phyloP scores from a whole-genome alignment of 2,797 vertebrate genomes.

The Pteronotus mesoamericanus region DNA sequence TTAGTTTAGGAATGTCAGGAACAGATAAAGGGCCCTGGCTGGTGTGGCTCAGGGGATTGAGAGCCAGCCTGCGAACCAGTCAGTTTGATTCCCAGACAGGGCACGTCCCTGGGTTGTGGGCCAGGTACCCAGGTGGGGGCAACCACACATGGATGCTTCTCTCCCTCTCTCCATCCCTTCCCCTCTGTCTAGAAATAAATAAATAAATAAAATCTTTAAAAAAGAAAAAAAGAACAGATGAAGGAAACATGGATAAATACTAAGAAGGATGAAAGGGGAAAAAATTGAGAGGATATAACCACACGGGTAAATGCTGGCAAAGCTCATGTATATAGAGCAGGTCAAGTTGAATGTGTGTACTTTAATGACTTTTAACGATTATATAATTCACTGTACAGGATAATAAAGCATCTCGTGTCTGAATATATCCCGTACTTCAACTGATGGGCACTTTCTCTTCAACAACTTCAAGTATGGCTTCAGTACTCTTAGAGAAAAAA shows the following conservation, averaged over 20 bases:
- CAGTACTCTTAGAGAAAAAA: conserved; percentile 19
- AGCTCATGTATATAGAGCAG: conserved; percentile 17
- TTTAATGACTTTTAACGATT: conserved; percentile 49
- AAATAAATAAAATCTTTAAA: too few species aligned
- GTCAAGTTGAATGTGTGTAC: conserved; percentile 4
- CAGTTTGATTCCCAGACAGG: too few species aligned
- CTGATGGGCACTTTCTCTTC: conserved; percentile 47
- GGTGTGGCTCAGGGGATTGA: too few species aligned
- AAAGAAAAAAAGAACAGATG: too few species aligned
- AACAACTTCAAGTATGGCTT: conserved; percentile 49
- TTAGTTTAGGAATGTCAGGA: not conserved
- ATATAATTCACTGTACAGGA: conserved; percentile 5
- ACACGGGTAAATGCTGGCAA: not conserved
- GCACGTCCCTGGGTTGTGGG: too few species aligned
- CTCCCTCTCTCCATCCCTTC: too few species aligned
- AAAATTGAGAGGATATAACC: not conserved
- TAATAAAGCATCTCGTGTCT: conserved; percentile 52
- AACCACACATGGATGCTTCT: too few species aligned
- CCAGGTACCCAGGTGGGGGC: too few species aligned
- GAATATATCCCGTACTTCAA: conserved; percentile 30
- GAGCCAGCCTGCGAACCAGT: too few species aligned
- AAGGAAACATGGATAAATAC: not conserved
- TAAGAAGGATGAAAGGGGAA: not conserved
- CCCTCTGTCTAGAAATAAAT: too few species aligned
- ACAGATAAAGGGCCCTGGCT: not conserved